phyloP scores from a whole-genome alignment of 2,888 invertebrate species.

The Hypolimnas misippus region DNA sequence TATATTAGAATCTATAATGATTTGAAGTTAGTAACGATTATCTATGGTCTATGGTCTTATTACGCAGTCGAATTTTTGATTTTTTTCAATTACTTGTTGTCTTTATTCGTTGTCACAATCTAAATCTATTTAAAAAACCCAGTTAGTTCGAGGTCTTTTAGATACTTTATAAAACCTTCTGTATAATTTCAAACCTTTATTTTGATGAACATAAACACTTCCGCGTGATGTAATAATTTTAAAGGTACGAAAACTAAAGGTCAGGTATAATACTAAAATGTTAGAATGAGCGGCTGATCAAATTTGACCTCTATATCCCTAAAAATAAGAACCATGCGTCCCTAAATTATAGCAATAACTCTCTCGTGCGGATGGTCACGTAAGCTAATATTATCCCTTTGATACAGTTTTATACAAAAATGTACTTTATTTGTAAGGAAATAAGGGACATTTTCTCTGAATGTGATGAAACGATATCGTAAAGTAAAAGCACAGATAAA shows the following conservation, averaged over 20 bases:
- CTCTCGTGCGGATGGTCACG: slow-evolving; percentile 24
- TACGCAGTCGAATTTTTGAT: too few relatives aligned
- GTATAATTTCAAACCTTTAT: slow-evolving; percentile 4
- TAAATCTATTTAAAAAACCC: too few relatives aligned
- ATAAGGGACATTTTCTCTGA: background rate
- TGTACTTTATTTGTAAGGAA: background rate
- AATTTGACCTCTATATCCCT: background rate
- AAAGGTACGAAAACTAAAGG: slow-evolving; percentile 2
- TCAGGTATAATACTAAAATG: background rate
- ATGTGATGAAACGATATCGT: background rate
- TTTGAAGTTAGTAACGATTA: too few relatives aligned
- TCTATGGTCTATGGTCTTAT: too few relatives aligned
- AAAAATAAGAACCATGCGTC: slow-evolving; percentile 2
- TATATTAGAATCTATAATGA: too few relatives aligned
- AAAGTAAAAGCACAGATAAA: slow-evolving; percentile 3
- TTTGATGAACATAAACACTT: slow-evolving; percentile 12
- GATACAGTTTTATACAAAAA: background rate
- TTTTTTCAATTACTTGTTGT: too few relatives aligned
- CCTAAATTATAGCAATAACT: background rate
- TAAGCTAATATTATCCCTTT: slow-evolving; percentile 12
- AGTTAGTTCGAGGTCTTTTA: background rate
- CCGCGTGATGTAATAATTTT: slow-evolving; percentile 14
- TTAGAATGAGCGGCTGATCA: background rate
- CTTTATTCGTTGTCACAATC: too few relatives aligned
- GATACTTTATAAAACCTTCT: slow-evolving; percentile 1